Evolutionary conservation across 2,113 vertebrate species (phyloP).

Genomic region (Onychorhynchus coronatus): DNA sequence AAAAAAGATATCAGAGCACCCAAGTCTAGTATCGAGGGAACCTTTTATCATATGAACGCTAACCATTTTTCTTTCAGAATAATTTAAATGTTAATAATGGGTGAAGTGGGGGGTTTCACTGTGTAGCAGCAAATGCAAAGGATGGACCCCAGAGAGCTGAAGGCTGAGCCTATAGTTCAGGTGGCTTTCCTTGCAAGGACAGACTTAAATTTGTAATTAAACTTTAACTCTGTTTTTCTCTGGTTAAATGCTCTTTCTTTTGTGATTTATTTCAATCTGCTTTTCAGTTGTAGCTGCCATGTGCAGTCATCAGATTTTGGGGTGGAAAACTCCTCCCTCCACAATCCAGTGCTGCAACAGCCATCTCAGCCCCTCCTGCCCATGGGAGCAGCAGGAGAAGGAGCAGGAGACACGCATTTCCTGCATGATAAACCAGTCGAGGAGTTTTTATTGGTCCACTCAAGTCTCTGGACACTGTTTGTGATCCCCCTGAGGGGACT

Average conservation of each 20-base stretch:
- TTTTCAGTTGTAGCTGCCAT: neutral
- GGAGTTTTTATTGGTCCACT: neutral
- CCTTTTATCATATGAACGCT: neutral
- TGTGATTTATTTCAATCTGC: rapidly evolving
- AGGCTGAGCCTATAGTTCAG: neutral
- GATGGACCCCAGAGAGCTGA: neutral
- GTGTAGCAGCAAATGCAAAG: neutral
- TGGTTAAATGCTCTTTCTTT: neutral
- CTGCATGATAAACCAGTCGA: rapidly evolving
- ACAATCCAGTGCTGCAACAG: rapidly evolving
- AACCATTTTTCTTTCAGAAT: neutral
- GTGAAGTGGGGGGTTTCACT: neutral
- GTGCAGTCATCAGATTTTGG: neutral
- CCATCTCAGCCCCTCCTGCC: rapidly evolving
- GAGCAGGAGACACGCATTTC: neutral
- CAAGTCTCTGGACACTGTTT: neutral
- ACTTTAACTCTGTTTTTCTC: neutral
- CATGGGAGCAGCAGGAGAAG: rapidly evolving
- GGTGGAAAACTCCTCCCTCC: neutral
- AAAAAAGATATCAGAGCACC: neutral
- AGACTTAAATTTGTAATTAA: neutral
- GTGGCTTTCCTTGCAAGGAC: neutral
- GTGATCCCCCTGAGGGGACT: neutral
- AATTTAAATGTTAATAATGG: neutral
- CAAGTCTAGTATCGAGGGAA: neutral